Percentiles rank a stretch among this genome's conserved stretches.
Evolutionary conservation across 2,797 vertebrate species (phyloP).

Genomic region (Catamblyrhynchus diadema): DNA sequence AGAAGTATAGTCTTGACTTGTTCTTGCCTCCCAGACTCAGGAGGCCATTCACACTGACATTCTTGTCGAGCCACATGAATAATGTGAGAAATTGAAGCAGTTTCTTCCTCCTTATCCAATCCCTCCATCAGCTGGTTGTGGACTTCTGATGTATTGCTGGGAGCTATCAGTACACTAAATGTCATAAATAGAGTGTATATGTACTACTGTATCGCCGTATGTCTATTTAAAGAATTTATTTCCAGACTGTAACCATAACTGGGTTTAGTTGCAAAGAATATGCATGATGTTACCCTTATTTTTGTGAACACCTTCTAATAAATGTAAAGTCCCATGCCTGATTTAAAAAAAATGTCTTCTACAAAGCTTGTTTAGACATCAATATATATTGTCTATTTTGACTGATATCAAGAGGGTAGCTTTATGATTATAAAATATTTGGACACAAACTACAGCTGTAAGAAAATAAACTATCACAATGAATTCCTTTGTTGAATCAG

Average conservation of each 20-base stretch:
- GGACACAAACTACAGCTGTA: neutral
- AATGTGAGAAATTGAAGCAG: constrained; percentile 34
- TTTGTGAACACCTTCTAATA: constrained; percentile 83
- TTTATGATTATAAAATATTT: constrained; percentile 11
- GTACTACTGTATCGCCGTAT: constrained; percentile 54
- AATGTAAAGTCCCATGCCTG: constrained; percentile 84
- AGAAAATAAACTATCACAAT: constrained; percentile 30
- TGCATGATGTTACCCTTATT: constrained; percentile 83
- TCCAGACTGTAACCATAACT: constrained; percentile 50
- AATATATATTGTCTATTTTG: constrained; percentile 34
- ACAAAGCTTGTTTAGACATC: constrained; percentile 52
- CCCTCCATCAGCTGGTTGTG: constrained; percentile 46
- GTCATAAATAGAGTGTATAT: constrained; percentile 59
- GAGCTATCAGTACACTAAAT: constrained; percentile 52
- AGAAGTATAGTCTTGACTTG: constrained; percentile 37
- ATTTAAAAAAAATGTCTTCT: constrained; percentile 72
- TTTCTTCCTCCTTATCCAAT: constrained; percentile 35
- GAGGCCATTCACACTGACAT: neutral
- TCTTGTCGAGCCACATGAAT: constrained; percentile 27
- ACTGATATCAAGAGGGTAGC: neutral
- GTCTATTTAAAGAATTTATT: constrained; percentile 55
- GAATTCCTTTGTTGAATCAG: neutral
- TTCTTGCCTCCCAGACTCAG: constrained; percentile 13
- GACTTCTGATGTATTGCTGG: constrained; percentile 49
- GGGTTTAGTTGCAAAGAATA: constrained; percentile 77